Conservation (phyloP, 2,113 vertebrate genomes). For the Tetrax tetrax region DNA sequence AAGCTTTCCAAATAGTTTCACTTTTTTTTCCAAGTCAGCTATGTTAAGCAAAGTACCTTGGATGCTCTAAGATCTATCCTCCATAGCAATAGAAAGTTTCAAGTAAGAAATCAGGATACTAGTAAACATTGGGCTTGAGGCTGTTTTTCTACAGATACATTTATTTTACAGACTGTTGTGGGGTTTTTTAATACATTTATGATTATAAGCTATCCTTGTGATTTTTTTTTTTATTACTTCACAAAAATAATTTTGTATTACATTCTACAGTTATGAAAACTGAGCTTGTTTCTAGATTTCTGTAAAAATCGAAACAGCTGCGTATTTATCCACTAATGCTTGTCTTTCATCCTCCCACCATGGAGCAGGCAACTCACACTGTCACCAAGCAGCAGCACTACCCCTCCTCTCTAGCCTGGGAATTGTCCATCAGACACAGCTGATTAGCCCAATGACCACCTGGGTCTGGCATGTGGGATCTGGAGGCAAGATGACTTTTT, state of each 20-base stretch:
- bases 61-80: not conserved
- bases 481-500: not conserved
- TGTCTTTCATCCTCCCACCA: not conserved
- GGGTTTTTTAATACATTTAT: not conserved
- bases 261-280: not conserved
- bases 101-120: not conserved
- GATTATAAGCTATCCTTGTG: not conserved
- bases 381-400: not conserved
- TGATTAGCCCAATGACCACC: not conserved
- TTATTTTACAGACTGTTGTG: not conserved
- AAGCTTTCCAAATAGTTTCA: not conserved
- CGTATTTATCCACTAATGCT: not conserved
- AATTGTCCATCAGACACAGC: not conserved
- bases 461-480: fast-evolving
- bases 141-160: not conserved
- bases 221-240: not conserved
- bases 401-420: not conserved
- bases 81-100: not conserved
- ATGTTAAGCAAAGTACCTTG: not conserved
- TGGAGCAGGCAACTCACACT: not conserved
- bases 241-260: not conserved
- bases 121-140: not conserved
- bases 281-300: not conserved
- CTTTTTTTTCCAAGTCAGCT: not conserved
- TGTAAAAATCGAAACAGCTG: not conserved